phyloP scores from a whole-genome alignment of 2,888 invertebrate genomes.

The Bruchidius siliquastri region DNA sequence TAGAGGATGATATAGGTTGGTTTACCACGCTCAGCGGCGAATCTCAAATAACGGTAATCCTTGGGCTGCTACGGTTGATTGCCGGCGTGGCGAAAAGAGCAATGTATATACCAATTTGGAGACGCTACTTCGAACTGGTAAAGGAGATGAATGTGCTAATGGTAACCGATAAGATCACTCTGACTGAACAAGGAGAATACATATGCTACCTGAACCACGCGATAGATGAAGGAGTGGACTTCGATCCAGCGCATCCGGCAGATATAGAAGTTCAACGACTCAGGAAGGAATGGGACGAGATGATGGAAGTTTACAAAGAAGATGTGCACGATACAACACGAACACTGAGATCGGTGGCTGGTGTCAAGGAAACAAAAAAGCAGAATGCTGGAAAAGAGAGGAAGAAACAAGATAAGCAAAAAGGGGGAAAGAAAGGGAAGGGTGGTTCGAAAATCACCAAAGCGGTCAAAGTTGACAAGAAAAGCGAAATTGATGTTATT shows the following conservation, averaged over 20 bases:
- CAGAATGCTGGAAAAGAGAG: slow-evolving; percentile 6
- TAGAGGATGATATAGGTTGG: slow-evolving; percentile 26
- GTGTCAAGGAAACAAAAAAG: not conserved
- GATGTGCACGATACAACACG: slow-evolving; percentile 8
- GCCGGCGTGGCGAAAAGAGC: slow-evolving; percentile 21
- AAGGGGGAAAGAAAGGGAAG: not conserved
- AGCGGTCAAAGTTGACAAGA: not conserved
- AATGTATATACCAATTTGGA: slow-evolving; percentile 18
- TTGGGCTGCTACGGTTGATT: slow-evolving; percentile 18
- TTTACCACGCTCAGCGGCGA: slow-evolving; percentile 18
- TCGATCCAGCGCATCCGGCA: slow-evolving; percentile 21
- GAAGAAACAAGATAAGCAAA: slow-evolving; percentile 4
- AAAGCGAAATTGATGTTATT: not conserved
- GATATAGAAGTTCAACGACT: slow-evolving; percentile 25
- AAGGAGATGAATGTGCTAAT: slow-evolving; percentile 5
- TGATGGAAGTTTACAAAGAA: slow-evolving; percentile 13
- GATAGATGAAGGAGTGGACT: slow-evolving; percentile 14
- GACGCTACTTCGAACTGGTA: not conserved
- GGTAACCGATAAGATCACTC: not conserved
- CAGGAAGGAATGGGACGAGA: slow-evolving; percentile 24
- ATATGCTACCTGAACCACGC: not conserved
- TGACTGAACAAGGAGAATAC: not conserved
- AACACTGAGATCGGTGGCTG: not conserved
- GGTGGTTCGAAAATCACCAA: not conserved
- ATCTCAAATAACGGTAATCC: slow-evolving; percentile 20